A percentile compares a stretch with the other conserved stretches of the same genome.
These are phyloP conservation scores for Syngnathus floridae DNA, from an alignment of 2,113 vertebrate genomes.

Conservation along the genomic window DNA sequence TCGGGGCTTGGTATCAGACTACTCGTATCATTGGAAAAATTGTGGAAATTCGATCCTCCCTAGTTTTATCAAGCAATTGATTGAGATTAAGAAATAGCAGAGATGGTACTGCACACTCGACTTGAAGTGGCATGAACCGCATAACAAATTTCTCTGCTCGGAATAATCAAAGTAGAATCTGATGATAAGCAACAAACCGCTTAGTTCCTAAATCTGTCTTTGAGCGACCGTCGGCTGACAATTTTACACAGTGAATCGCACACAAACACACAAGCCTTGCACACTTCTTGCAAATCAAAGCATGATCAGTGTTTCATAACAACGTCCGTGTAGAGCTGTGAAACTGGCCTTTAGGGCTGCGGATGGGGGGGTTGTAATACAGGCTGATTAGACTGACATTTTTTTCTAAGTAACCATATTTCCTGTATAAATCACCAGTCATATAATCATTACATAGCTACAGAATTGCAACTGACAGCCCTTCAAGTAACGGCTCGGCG, in stretches of 20 bases:
- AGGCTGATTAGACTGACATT: conserved; percentile 43
- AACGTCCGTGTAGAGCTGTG: conserved; percentile 37
- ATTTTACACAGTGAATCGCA: neutral
- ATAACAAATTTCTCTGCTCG: conserved; percentile 1
- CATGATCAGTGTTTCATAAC: conserved; percentile 30
- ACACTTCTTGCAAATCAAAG: conserved; percentile 19
- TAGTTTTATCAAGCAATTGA: neutral
- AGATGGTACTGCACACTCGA: conserved; percentile 7
- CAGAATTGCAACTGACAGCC: conserved; percentile 23
- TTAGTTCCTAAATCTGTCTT: conserved; percentile 20
- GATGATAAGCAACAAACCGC: conserved; percentile 15
- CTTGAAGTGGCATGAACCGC: conserved; percentile 21
- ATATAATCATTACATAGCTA: conserved; percentile 22
- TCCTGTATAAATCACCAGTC: conserved; percentile 49
- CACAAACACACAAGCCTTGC: neutral
- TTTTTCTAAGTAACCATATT: conserved; percentile 42
- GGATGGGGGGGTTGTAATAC: conserved; percentile 1
- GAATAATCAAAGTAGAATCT: conserved; percentile 18
- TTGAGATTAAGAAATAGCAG: neutral
- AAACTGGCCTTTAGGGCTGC: conserved; percentile 26
- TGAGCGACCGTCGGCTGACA: conserved; percentile 13
- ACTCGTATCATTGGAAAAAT: too few relatives aligned
- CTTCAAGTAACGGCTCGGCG: conserved; percentile 22
- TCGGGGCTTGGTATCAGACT: too few relatives aligned
- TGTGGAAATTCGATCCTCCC: too few relatives aligned